These are phyloP conservation scores for Campylomormyrus tamandua DNA, from an alignment of 2,113 vertebrate species.

Conservation along the genomic window DNA sequence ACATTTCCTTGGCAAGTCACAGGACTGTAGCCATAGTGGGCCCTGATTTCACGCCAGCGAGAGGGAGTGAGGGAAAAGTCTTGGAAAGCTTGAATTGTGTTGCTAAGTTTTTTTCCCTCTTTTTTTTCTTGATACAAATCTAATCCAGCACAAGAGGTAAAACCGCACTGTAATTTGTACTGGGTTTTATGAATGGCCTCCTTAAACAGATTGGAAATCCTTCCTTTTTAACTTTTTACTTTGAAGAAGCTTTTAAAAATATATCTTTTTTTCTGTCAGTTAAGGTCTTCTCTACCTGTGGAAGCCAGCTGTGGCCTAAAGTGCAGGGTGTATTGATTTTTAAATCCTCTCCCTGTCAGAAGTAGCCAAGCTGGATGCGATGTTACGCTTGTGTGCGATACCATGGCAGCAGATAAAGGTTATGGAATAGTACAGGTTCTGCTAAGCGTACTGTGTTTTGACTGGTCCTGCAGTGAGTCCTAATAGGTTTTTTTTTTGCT, in stretches of 20 bases:
- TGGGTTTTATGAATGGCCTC: constrained; percentile 53
- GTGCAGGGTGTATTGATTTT: not conserved
- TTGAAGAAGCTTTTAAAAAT: constrained; percentile 28
- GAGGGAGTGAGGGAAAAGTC: constrained; percentile 29
- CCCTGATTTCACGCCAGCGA: constrained; percentile 21
- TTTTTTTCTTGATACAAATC: constrained; percentile 50
- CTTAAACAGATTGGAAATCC: constrained; percentile 44
- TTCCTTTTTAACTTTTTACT: constrained; percentile 21
- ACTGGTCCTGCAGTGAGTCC: not conserved
- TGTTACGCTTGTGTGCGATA: not conserved
- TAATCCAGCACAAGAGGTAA: constrained; percentile 39
- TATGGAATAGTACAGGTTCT: not conserved
- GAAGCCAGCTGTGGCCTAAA: no score
- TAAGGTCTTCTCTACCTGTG: not conserved
- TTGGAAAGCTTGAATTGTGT: constrained; percentile 44
- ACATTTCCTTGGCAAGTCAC: constrained; percentile 42
- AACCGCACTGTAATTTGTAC: constrained; percentile 37
- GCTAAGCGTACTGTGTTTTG: not conserved
- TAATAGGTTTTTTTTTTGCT: not conserved
- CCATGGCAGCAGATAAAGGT: not conserved
- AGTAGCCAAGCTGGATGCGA: not conserved
- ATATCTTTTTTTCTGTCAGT: not conserved
- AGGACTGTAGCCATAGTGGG: constrained; percentile 4
- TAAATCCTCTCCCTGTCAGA: not conserved
- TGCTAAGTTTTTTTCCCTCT: constrained; percentile 35